Base-by-base conservation (phyloP, 2,888 invertebrate species). In the Cephonodes hylas region DNA sequence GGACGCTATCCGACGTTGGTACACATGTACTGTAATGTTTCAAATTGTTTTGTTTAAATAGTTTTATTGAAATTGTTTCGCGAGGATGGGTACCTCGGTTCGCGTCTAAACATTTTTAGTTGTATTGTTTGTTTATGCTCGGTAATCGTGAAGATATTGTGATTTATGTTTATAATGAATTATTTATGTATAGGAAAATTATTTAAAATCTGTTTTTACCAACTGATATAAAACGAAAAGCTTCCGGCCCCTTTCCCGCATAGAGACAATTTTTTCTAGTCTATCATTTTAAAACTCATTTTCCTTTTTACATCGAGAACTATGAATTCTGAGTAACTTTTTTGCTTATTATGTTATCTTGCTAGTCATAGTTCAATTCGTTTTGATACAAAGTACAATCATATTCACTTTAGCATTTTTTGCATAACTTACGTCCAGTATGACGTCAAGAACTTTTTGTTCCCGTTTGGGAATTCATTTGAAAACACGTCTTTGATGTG, bases 1-100 rank as follows among this genome's bases (percentile, higher is more conserved):
- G 67, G 68, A 65, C 64, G 70, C 71, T 68, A 65, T 63, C 65
- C 64, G 64, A 64, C 48, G 48, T 27, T 58, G 58, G 68, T 72
- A 65, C 72, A 64, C 64, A 42, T 69, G 76, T 62, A 75, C 69
- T 46, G 57, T 63, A 56, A 53, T 25, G 56, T 56, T 56, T 56
- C 8, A 20, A 20, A 31, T n/a, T 10, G 31, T 56, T 23, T 25
- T 18, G 27, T 27, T 20, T 25, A 15, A 6, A n/a, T 23, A 7
- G 13, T n/a, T 53, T 31, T 53, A 31, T 31, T 31, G 53, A 31
- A 48, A 27, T 48, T 25, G 48, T 48, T 48, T 48, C 20, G 7
- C 15, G 5, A n/a, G n/a, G n/a, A n/a, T n/a, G n/a, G n/a, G n/a
- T n/a, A n/a, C n/a, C n/a, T n/a, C n/a, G n/a, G n/a, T n/a, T n/a